phyloP scores from a whole-genome alignment of 2,888 invertebrate genomes.

The Steinernema hermaphroditum region DNA sequence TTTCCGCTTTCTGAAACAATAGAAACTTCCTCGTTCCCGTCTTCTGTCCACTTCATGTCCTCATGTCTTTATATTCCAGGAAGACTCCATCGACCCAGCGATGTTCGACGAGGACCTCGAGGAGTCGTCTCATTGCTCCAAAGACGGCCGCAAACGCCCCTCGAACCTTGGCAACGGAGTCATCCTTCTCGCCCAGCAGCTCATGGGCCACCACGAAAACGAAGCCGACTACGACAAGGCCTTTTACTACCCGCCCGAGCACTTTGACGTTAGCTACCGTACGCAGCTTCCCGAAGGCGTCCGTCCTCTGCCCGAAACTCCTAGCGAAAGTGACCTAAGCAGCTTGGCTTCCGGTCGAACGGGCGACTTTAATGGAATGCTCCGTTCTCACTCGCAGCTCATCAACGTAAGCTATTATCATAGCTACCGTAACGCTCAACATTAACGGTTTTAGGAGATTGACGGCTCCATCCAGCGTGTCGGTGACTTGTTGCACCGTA shows the following conservation, averaged over 20 bases:
- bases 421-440: too few relatives aligned
- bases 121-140: neutral
- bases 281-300: slow-evolving; percentile 45
- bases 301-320: slow-evolving; percentile 2
- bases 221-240: slow-evolving; percentile 29
- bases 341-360: neutral
- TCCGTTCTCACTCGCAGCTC: slow-evolving; percentile 9
- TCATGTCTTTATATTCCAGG: neutral
- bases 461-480: neutral
- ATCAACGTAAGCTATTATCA: neutral
- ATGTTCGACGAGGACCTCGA: slow-evolving; percentile 26
- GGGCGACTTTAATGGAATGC: slow-evolving; percentile 2
- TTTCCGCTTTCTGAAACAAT: neutral
- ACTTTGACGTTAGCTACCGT: slow-evolving; percentile 43
- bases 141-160: neutral
- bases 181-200: slow-evolving; percentile 60
- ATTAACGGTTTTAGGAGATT: neutral
- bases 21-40: neutral
- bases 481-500: neutral
- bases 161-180: slow-evolving; percentile 44
- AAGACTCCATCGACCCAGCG: slow-evolving; percentile 11
- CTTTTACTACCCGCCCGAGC: slow-evolving; percentile 24
- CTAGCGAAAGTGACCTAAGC: slow-evolving; percentile 13
- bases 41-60: neutral
- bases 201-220: slow-evolving; percentile 47